phyloP scores from a whole-genome alignment of 2,113 vertebrate genomes.

The Notarius quadriscutis region DNA sequence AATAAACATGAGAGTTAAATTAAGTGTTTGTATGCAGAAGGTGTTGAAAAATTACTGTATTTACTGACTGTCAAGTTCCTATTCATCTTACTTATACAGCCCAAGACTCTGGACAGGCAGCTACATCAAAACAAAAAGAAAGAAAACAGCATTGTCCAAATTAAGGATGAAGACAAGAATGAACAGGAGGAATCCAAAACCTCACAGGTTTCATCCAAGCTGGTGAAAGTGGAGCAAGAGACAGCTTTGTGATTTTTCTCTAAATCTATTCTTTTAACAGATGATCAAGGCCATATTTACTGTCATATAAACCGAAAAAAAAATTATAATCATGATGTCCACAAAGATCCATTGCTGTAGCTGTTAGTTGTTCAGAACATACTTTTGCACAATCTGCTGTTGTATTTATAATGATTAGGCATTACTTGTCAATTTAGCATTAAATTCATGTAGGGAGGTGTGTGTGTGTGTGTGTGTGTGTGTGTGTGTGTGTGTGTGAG shows the following conservation, averaged over 20 bases:
- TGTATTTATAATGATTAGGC: not conserved
- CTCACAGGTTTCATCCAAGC: constrained; percentile 38
- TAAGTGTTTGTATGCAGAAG: not conserved
- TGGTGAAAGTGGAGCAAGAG: constrained; percentile 72
- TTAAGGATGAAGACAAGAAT: constrained; percentile 51
- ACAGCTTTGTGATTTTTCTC: constrained; percentile 74
- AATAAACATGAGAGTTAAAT: not conserved
- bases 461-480: not conserved
- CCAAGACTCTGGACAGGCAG: constrained; percentile 39
- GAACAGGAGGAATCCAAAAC: constrained; percentile 56
- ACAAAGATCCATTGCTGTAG: not conserved
- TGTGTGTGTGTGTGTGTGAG: not conserved
- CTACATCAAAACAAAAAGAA: constrained; percentile 65
- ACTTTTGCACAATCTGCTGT: not conserved
- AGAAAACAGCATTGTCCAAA: constrained; percentile 65
- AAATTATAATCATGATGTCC: not conserved
- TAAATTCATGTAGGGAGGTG: not conserved
- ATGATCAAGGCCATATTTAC: not conserved
- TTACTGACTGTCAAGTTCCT: not conserved
- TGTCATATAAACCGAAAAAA: not conserved
- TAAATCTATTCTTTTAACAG: not conserved
- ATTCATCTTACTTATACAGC: constrained; percentile 58
- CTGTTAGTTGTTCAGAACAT: not conserved
- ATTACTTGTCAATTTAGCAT: not conserved
- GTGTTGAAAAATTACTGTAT: not conserved